Evolutionary conservation across 2,113 vertebrate genomes (phyloP), one percentile per base, ranked within the genome.

Genomic region (Lepus timidus): DNA sequence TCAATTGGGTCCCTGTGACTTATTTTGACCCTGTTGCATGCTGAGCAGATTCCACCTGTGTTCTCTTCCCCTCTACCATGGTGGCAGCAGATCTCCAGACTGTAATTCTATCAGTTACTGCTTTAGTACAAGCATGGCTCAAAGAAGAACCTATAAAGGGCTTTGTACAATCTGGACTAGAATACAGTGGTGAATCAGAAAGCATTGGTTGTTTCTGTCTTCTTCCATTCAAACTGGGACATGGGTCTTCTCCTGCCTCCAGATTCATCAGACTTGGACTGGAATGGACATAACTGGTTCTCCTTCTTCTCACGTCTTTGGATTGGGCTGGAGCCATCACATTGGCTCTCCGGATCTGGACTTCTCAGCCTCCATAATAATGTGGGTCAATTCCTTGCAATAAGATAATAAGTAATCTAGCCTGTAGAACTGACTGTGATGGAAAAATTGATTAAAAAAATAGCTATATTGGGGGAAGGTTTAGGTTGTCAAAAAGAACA

Each of bases 371-470:
- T 85, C 20, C n/a, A 52, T 31, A 73, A n/a, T 33, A 1, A 12
- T 55, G 55, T 16, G n/a, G 64, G 49, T 3, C 12, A 31, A 67
- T 33, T 82, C 49, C 33, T 67, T 12, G 8, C 22, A 83, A 5
- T 23, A 78, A 70, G 83, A 61, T 20, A 10, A 64, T 61, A 61
- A 51, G 22, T 52, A 55, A 52, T 22, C 16, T 52, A 61, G 29
- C 11, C 64, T 64, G 70, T n/a, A 27, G 58, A 88, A 61, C 33
- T 70, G 73, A 93, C 61, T 55, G 68, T n/a, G 67, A 82, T 95
- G 29, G 82, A 73, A 91, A 70, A 74, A 31, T 52, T 86, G 86
- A 86, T 64, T 7, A 44, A 44, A 44, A 80, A 82, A 61, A 13
- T 70, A 90, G 51, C 33, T 64, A 14, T 27, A 62, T 76, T 75